A percentile compares a stretch with the other conserved stretches of the same genome.
Evolutionary conservation across 1,140 invertebrate species (phyloP).

Genomic region (Drosophila sucinea): DNA sequence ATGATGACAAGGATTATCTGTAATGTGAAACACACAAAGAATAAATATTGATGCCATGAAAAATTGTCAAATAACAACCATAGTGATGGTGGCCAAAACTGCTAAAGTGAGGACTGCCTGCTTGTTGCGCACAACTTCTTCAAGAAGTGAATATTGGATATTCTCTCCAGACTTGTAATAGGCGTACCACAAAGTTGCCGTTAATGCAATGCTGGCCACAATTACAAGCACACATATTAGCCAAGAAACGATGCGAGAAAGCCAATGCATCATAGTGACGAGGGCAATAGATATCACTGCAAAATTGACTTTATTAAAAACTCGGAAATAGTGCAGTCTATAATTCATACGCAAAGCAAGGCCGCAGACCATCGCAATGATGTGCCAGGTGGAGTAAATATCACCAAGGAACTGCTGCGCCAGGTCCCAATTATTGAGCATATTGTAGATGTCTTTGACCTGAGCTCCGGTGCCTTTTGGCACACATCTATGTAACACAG

Average conservation of each 20-base stretch:
- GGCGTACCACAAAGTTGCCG: conserved; percentile 93
- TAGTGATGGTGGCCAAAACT: conserved; percentile 93
- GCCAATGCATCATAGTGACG: conserved; percentile 92
- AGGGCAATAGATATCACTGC: conserved; percentile 92
- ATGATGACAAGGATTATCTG: conserved; percentile 92
- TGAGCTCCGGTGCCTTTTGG: conserved; percentile 85
- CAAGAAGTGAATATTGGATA: conserved; percentile 83
- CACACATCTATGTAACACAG: conserved; percentile 94
- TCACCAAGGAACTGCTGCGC: conserved; percentile 94
- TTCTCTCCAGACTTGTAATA: conserved; percentile 85
- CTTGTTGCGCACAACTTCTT: conserved; percentile 93
- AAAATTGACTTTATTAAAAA: conserved; percentile 7
- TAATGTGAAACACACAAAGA: conserved; percentile 59
- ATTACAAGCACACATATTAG: conserved; percentile 92
- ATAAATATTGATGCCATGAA: neutral
- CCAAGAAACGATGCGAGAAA: conserved; percentile 93
- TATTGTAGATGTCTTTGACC: conserved; percentile 88
- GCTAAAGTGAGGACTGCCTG: conserved; percentile 91
- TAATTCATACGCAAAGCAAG: conserved; percentile 90
- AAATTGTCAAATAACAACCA: conserved; percentile 47
- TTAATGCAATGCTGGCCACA: conserved; percentile 90
- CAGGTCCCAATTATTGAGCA: conserved; percentile 93
- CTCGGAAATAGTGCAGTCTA: neutral
- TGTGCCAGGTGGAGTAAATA: conserved; percentile 93
- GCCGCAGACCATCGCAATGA: conserved; percentile 92